phyloP scores from a whole-genome alignment of 2,797 vertebrate genomes.

The Odontamblyopus lacepedii region DNA sequence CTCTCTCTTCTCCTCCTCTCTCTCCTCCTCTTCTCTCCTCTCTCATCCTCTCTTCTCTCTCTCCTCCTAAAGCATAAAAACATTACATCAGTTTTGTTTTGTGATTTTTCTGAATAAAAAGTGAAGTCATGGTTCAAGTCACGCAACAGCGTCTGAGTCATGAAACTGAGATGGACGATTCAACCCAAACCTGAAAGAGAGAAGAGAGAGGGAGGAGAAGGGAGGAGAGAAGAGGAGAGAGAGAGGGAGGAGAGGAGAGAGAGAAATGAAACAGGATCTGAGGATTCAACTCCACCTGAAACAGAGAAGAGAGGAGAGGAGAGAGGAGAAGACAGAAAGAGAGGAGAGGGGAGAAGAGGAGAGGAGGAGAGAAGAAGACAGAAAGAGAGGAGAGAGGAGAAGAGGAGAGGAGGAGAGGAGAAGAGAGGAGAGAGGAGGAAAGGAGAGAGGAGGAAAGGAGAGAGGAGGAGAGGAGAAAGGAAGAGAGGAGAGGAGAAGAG shows the following conservation, averaged over 20 bases:
- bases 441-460: too few relatives aligned
- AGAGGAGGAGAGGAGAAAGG: too few relatives aligned
- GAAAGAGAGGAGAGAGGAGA: too few relatives aligned
- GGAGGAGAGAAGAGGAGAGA: not conserved
- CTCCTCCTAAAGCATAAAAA: not conserved
- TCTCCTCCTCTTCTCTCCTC: too few relatives aligned
- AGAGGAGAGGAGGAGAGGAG: too few relatives aligned
- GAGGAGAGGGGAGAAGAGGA: too few relatives aligned
- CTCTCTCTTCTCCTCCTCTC: too few relatives aligned
- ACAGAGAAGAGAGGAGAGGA: not conserved
- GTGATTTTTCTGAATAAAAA: not conserved
- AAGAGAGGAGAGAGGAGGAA: too few relatives aligned
- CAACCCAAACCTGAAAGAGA: not conserved
- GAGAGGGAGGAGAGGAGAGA: not conserved
- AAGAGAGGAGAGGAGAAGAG: too few relatives aligned
- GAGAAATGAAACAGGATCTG: not conserved
- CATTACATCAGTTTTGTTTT: not conserved
- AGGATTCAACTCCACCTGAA: not conserved
- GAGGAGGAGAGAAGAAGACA: too few relatives aligned
- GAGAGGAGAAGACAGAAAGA: not conserved
- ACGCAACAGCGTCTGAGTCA: constrained; percentile 1
- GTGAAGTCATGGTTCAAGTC: constrained; percentile 2
- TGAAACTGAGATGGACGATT: not conserved
- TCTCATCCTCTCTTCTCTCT: too few relatives aligned
- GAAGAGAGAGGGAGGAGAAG: too few relatives aligned